Evolutionary conservation across 2,888 invertebrate species (phyloP), one percentile per base, ranked within the genome.

Genomic region (Brachyopa scutellaris): DNA sequence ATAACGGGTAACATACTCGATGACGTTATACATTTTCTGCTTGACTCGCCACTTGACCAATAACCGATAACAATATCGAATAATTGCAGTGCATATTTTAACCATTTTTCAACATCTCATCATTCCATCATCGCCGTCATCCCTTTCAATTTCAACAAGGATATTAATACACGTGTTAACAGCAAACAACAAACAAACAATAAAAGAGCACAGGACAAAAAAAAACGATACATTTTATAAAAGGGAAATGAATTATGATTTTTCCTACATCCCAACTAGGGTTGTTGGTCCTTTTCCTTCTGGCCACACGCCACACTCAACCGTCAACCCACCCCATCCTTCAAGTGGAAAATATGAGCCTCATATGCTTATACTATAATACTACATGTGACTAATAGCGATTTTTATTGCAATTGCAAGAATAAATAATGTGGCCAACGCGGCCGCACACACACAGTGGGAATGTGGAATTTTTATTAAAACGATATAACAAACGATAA

Each of bases 401-500:
- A 77, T 77, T 82, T 82, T 77, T 82, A 82, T 82, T 82, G 77
- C 82, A 82, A 82, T 82, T 77, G 77, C 61, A 61, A 53, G 70
- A 47, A 82, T 82, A 82, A 82, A 82, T 82, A 82, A 77, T 82
- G 77, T 47, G 61, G 66, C 82, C 74, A 42, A 5, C 21, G 21
- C 49, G n/a, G n/a, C n/a, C n/a, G n/a, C n/a, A n/a, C 47, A 36
- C 51, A 42, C 53, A 62, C 64, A 70, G 38, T 66, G 59, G 31
- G 51, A 59, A 49, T 76, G 74, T 59, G 80, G 82, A 82, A 82
- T 82, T 82, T 82, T 77, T 82, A 82, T 82, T 82, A 82, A 82
- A 82, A 72, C 66, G 70, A 82, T 77, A 47, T 82, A 66, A 77
- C 77, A 72, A 77, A 72, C 82, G 70, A 82, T 73, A 66, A 78